Conservation (phyloP, 2,797 vertebrate species). For the Helostoma temminkii region DNA sequence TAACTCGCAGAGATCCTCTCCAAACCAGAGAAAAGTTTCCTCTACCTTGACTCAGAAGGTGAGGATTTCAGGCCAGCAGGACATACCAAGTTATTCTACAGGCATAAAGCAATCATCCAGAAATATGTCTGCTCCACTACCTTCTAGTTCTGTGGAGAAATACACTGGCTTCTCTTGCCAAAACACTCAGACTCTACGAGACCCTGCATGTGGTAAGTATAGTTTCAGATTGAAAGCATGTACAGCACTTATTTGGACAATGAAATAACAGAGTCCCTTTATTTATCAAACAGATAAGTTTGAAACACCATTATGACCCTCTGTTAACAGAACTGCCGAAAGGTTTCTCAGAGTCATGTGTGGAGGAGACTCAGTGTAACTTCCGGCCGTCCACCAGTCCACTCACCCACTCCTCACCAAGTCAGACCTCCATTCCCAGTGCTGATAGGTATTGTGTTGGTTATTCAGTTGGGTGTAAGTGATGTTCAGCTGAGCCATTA, state of each 20-base stretch:
- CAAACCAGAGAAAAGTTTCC: constrained; percentile 44
- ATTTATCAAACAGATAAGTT: not conserved
- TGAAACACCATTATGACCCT: not conserved
- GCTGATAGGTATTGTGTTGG: constrained; percentile 71
- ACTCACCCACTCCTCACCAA: constrained; percentile 95
- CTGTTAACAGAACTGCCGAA: constrained; percentile 46
- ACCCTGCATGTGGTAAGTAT: constrained; percentile 80
- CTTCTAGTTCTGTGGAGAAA: constrained; percentile 61
- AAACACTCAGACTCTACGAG: constrained; percentile 34
- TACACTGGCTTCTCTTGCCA: constrained; percentile 70
- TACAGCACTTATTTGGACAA: no score
- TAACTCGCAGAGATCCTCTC: constrained; percentile 36
- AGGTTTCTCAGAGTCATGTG: constrained; percentile 64
- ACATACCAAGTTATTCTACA: constrained; percentile 35
- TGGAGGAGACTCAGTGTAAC: constrained; percentile 85
- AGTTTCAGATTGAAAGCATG: not conserved
- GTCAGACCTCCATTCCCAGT: constrained; percentile 86
- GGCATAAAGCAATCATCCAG: constrained; percentile 28
- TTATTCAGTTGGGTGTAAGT: not conserved
- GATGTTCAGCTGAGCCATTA: not conserved
- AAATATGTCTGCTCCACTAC: constrained; percentile 22
- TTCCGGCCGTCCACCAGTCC: constrained; percentile 95
- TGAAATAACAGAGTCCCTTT: no score
- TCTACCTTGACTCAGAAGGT: constrained; percentile 38
- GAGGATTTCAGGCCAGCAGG: constrained; percentile 34